Evolutionary conservation across 2,113 vertebrate species (phyloP), one percentile per base, ranked within the genome.

Genomic region (Cinclus cinclus): DNA sequence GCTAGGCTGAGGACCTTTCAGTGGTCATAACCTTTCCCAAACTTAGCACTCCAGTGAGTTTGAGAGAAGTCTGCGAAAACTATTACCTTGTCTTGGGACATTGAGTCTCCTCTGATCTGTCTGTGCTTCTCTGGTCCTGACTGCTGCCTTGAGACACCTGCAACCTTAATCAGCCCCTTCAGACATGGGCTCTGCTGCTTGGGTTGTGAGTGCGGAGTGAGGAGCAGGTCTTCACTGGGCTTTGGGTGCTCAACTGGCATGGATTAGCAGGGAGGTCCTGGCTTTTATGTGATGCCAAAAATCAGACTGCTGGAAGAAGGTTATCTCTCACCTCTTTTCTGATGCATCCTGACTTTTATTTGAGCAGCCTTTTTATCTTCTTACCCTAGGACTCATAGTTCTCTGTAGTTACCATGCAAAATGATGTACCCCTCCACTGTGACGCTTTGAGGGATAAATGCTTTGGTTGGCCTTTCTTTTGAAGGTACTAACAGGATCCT

Each of bases 201-300:
- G 2, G 49, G 50, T 55, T 0, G 0, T 4, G 3, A 41, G 31
- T 15, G 42, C 39, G 30, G 33, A 76, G 37, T 52, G 10, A 33
- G 31, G 24, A 55, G 27, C 33, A 55, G 30, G 52, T 47, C 62
- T 76, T 68, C 25, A 4, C 14, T 33, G 16, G 39, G 17, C 24
- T 77, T 39, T 5, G 16, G 23, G 13, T 75, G 63, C 80, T 64
- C 49, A 33, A 21, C 59, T 16, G 13, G 28, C 8, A 1, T 37
- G 77, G 39, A n/a, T 28, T 15, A 62, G 23, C 35, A 76, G n/a
- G 18, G 30, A 85, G 14, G 4, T 75, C 47, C 60, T 62, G 82
- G 27, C 41, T 85, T 68, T 77, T 42, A 15, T 8, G 4, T 7
- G 30, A 59, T 82, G 75, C n/a, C 35, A 58, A 27, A 79, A 81